Evolutionary conservation across 2,888 invertebrate species (phyloP).

Genomic region (Aphidoletes aphidimyza): DNA sequence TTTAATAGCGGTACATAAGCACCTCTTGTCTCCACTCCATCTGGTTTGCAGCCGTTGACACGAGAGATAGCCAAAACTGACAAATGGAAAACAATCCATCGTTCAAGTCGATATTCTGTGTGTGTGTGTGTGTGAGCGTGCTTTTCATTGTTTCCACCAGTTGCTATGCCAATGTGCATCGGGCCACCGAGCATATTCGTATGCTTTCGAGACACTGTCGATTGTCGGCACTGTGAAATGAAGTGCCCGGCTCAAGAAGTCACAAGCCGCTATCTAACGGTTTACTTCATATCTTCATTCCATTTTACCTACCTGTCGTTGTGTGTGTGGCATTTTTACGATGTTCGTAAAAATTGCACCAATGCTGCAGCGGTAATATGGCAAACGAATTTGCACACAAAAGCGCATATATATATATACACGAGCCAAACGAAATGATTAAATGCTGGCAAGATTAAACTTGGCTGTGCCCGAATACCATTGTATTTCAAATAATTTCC

Average conservation of each 20-base stretch:
- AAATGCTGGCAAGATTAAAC: conserved; percentile 6
- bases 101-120: conserved; percentile 10
- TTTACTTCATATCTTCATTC: conserved; percentile 35
- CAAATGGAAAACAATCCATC: conserved; percentile 47
- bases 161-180: neutral
- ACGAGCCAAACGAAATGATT: neutral
- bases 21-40: conserved; percentile 42
- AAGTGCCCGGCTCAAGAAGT: neutral
- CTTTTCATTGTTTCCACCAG: conserved; percentile 22
- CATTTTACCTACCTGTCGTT: conserved; percentile 48
- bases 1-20: conserved; percentile 40
- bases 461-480: neutral
- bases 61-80: conserved; percentile 13
- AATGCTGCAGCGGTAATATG: neutral
- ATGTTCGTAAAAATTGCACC: too few species aligned
- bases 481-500: conserved; percentile 32
- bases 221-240: conserved; percentile 25
- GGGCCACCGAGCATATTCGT: too few species aligned
- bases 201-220: too few species aligned
- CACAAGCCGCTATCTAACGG: conserved; percentile 22
- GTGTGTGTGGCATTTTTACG: conserved; percentile 32
- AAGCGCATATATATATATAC: neutral
- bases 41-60: conserved; percentile 23
- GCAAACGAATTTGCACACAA: conserved; percentile 11
- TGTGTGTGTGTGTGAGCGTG: too few species aligned